These are phyloP conservation scores for Pseudocheirus occidentalis DNA, from an alignment of 2,797 vertebrate species.

Conservation along the genomic window DNA sequence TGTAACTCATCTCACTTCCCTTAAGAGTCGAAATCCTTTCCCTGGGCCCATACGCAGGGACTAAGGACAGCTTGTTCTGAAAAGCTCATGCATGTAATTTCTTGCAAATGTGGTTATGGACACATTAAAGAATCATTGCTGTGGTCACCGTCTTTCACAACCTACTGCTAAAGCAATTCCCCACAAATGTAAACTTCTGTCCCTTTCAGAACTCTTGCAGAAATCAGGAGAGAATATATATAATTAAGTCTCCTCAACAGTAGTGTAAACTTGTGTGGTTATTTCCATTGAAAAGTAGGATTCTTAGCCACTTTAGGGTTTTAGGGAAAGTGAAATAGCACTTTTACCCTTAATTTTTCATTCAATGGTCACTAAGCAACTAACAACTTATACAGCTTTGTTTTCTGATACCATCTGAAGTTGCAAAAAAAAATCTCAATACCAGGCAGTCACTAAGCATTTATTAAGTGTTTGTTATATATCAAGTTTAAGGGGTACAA, in stretches of 20 bases:
- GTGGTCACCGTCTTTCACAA: not conserved
- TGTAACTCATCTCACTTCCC: not conserved
- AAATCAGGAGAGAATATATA: not conserved
- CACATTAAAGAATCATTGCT: not conserved
- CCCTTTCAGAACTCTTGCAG: not conserved
- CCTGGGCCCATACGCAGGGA: not conserved
- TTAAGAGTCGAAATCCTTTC: not conserved
- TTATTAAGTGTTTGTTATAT: not conserved
- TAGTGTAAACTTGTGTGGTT: not conserved
- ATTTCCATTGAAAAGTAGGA: not conserved
- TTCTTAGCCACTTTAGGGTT: not conserved
- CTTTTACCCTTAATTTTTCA: not conserved
- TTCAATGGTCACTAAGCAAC: not conserved
- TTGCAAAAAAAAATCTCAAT: too few relatives aligned
- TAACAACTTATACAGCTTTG: not conserved
- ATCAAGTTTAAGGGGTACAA: not conserved
- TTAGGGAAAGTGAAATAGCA: not conserved
- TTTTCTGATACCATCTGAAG: not conserved
- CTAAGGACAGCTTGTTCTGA: not conserved
- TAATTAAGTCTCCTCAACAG: not conserved
- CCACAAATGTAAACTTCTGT: not conserved
- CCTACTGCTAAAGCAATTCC: not conserved
- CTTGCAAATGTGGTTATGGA: not conserved
- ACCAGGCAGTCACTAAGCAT: too few relatives aligned
- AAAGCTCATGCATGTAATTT: not conserved